Base-by-base conservation (phyloP, 2,888 invertebrate species). In the Megalurothrips usitatus region DNA sequence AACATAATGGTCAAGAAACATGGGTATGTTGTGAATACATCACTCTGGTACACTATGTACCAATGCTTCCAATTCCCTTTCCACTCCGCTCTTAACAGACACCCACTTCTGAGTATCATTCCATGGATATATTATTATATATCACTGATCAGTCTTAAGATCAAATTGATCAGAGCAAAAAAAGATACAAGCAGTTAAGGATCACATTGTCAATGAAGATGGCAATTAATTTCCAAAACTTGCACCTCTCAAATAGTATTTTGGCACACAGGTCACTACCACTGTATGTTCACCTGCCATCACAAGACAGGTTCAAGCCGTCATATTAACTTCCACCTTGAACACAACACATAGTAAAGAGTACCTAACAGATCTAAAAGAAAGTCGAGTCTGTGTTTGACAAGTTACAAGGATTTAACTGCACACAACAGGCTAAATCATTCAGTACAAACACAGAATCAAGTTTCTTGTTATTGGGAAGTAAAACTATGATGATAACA, bases 201-300 rank as follows among this genome's bases (percentile, higher is more conserved):
- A 75, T 75, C 68, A 75, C 68, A 75, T 75, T 75, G 68, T 75
- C 68, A 75, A 75, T 75, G 68, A 75, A 75, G 26, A 75, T 75
- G 68, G 68, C 68, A 75, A 75, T 75, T 75, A 75, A 23, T 75
- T 75, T 26, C 26, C 68, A 75, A 17, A 75, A 75, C 23, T 26
- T 26, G 9, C 68, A 26, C 23, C 68, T 26, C 12, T 75, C 34
- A 43, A 43, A 43, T 43, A 43, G 6, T 43, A 26, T 23, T 75
- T 75, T 75, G 68, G 68, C 68, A 75, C 68, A 75, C 68, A 75
- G 26, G 23, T 75, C 58, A 58, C 19, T 19, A 12, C 19, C 58
- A 58, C 34, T 58, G 58, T 58, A 58, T 14, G n/a, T 58, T 12
- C 58, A 19, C 19, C 58, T 58, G 17, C 17, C n/a, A 58, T 58